Conservation (phyloP, 1,140 invertebrate species). For the Nasonia giraulti region DNA sequence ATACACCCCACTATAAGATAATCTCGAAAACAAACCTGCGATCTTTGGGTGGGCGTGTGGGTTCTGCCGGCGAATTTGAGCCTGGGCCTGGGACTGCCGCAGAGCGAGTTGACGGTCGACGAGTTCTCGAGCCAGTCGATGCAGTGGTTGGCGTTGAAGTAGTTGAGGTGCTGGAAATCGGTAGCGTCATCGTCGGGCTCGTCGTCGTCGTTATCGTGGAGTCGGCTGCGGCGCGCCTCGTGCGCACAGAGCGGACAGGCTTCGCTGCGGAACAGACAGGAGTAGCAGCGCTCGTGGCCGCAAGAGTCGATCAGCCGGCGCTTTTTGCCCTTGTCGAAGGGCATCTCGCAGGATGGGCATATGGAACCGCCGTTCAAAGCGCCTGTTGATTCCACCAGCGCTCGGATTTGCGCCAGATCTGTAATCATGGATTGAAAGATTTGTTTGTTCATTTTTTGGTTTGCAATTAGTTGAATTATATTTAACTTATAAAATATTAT, state of each 20-base stretch:
- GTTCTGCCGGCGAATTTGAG: slow-evolving; percentile 23
- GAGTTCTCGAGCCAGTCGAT: slow-evolving; percentile 69
- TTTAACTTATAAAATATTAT: too few relatives aligned
- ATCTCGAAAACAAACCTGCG: slow-evolving; percentile 1
- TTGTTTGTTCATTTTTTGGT: too few relatives aligned
- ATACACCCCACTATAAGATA: background rate
- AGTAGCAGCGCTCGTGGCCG: slow-evolving; percentile 94
- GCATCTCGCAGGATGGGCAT: slow-evolving; percentile 91
- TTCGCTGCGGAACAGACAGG: slow-evolving; percentile 93
- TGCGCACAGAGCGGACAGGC: slow-evolving; percentile 87
- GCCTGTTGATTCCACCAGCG: slow-evolving; percentile 79
- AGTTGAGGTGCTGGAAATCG: slow-evolving; percentile 48
- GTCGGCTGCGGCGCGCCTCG: slow-evolving; percentile 49
- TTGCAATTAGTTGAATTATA: too few relatives aligned
- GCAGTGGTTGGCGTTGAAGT: slow-evolving; percentile 58
- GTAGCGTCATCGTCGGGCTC: slow-evolving; percentile 54
- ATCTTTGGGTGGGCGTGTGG: background rate
- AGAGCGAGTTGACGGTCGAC: slow-evolving; percentile 69
- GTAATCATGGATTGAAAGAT: slow-evolving; percentile 57
- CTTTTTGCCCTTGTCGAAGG: slow-evolving; percentile 96
- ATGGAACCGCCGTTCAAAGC: slow-evolving; percentile 78
- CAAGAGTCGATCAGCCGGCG: slow-evolving; percentile 94
- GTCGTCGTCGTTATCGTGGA: slow-evolving; percentile 59
- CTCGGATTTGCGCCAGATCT: slow-evolving; percentile 85
- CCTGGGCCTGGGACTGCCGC: slow-evolving; percentile 67